These are phyloP conservation scores for Dolichallabes microphthalmus DNA, from an alignment of 2,113 vertebrate species.

Conservation along the genomic window DNA sequence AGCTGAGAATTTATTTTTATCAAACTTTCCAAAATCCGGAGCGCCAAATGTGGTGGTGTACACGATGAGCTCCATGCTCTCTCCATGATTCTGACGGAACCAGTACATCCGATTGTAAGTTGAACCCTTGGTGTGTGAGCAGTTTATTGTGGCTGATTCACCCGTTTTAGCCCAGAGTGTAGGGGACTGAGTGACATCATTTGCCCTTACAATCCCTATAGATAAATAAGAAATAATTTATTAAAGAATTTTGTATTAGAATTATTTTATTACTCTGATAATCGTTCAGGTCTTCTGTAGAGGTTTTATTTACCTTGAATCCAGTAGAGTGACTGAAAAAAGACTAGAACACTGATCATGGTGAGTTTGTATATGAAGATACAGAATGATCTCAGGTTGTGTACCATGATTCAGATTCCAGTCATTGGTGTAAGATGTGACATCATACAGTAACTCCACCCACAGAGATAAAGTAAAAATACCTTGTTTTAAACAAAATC, in stretches of 20 bases:
- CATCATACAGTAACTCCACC: slow-evolving; percentile 13
- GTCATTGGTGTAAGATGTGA: slow-evolving; percentile 9
- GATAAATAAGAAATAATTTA: background rate
- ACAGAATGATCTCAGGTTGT: background rate
- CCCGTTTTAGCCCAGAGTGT: no score
- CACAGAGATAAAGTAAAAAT: background rate
- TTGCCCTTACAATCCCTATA: no score
- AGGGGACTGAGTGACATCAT: no score
- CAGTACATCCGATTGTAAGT: slow-evolving; percentile 43
- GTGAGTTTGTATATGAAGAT: background rate
- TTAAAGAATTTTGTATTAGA: no score
- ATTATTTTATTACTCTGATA: slow-evolving; percentile 8
- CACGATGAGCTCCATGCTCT: slow-evolving; percentile 43
- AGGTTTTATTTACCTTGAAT: slow-evolving; percentile 29
- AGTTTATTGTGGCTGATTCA: no score
- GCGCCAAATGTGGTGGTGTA: background rate
- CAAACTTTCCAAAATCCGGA: slow-evolving; percentile 38
- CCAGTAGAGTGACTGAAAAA: slow-evolving; percentile 21
- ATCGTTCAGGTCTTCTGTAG: background rate
- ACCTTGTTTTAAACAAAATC: background rate
- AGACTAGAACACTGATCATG: slow-evolving; percentile 13
- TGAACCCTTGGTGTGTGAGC: no score
- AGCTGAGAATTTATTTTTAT: slow-evolving; percentile 20
- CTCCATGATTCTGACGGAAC: slow-evolving; percentile 45
- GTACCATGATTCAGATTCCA: background rate